Evolutionary conservation across 2,113 vertebrate genomes (phyloP).

Genomic region (Nanorana parkeri): DNA sequence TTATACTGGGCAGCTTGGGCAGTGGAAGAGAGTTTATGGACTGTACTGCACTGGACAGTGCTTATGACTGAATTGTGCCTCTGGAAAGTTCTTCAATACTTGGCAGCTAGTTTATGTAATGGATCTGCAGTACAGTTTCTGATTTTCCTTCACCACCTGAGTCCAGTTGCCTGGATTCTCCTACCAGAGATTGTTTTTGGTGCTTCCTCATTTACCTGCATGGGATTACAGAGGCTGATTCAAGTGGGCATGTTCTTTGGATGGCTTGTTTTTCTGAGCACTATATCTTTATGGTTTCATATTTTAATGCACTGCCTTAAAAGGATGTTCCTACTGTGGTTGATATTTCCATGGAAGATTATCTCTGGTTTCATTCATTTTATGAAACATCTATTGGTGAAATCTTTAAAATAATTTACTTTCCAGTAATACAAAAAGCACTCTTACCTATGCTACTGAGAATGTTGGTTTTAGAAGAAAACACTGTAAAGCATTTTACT

Average conservation of each 20-base stretch:
- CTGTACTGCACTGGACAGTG: neutral
- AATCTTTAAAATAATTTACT: neutral
- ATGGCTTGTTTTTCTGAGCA: slow-evolving; percentile 10
- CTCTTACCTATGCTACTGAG: too few relatives aligned
- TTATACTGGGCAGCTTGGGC: slow-evolving; percentile 1
- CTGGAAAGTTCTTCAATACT: neutral
- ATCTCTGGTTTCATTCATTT: neutral
- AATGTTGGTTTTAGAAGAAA: neutral
- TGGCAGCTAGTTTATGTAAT: slow-evolving; percentile 1
- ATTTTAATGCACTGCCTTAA: neutral
- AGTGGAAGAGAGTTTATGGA: slow-evolving; percentile 30
- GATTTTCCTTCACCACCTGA: neutral
- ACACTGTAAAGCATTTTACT: neutral
- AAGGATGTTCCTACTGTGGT: neutral
- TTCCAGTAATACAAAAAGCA: neutral
- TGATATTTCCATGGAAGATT: neutral
- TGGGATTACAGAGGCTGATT: neutral
- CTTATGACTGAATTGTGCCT: neutral
- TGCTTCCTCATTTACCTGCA: neutral
- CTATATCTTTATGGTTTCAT: slow-evolving; percentile 8
- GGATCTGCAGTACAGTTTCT: neutral
- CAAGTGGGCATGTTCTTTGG: neutral
- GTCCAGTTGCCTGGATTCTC: slow-evolving; percentile 17
- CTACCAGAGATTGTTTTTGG: slow-evolving; percentile 39
- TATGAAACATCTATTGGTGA: neutral